Evolutionary conservation across 2,113 vertebrate genomes (phyloP).

Genomic region (Dissostichus mawsoni): DNA sequence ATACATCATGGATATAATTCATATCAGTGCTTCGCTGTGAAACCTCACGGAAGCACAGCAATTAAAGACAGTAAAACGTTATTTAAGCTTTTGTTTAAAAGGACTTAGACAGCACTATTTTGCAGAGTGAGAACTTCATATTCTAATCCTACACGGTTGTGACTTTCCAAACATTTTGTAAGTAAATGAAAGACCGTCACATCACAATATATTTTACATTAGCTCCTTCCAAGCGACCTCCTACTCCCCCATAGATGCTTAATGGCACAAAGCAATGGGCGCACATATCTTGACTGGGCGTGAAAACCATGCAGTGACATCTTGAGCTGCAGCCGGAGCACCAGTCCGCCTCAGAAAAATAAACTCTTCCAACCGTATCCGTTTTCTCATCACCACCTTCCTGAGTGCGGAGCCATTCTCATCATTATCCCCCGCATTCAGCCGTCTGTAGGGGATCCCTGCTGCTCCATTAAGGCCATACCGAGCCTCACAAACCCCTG

Average conservation of each 20-base stretch:
- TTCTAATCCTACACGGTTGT: background rate
- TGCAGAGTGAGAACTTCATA: background rate
- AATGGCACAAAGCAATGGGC: conserved; percentile 36
- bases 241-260: conserved; percentile 17
- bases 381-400: conserved; percentile 64
- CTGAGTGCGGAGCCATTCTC: conserved; percentile 53
- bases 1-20: conserved; percentile 26
- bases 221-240: conserved; percentile 10
- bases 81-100: conserved; percentile 17
- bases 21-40: conserved; percentile 33
- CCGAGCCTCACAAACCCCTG: conserved; percentile 55
- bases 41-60: conserved; percentile 4
- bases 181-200: background rate
- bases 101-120: background rate
- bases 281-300: background rate
- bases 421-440: conserved; percentile 62
- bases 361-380: conserved; percentile 59
- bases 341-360: conserved; percentile 49
- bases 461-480: conserved; percentile 64
- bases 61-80: conserved; percentile 10
- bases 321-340: conserved; percentile 19
- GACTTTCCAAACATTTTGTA: conserved; percentile 15
- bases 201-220: background rate
- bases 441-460: conserved; percentile 56
- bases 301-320: conserved; percentile 43